Base-by-base conservation (phyloP, 2,797 vertebrate genomes). In the Cyclura pinguis region DNA sequence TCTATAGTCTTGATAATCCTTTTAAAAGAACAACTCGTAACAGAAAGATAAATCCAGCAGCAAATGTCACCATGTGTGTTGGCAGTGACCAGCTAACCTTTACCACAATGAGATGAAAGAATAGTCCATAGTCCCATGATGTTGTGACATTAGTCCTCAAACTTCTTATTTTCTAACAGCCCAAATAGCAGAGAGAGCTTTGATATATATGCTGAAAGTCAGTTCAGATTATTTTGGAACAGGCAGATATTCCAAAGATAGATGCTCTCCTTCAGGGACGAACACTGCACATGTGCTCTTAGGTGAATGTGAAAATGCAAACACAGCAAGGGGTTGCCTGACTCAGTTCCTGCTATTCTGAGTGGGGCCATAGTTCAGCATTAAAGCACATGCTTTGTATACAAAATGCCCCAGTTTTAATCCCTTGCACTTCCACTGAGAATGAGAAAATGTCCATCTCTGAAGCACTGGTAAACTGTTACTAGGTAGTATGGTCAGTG, bases 31-130 rank as follows among this genome's bases (percentile, higher is more conserved):
- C 0, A 89, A 89, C 69, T 0, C 1, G 2, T 42, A 83, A 77
- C 29, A 20, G 81, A 69, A 93, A 88, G 24, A 86, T 86, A 89
- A 90, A 86, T 91, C 50, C 69, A 62, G n/a, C 78, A 80, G 64
- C 50, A 90, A 83, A 62, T 0, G 88, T 92, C 93, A 88, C 88
- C 38, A 83, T 78, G 73, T 83, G 62, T 87, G 85, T 82, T 72
- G 72, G 16, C 76, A 92, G 82, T 67, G 52, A 85, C 62, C 85
- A 85, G 76, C 10, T 92, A 88, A 92, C 92, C 78, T 69, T 92
- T 92, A 88, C 76, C 32, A 13, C 78, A 91, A 88, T 80, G 57
- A n/a, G 7, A 50, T 88, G 76, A 89, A 92, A 92, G 80, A 92
- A 86, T 84, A 89, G 80, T 42, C 62, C 24, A 52, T 62, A 50